Base-by-base conservation (phyloP, 1,140 invertebrate species). In the Drosophila pectinifera region DNA sequence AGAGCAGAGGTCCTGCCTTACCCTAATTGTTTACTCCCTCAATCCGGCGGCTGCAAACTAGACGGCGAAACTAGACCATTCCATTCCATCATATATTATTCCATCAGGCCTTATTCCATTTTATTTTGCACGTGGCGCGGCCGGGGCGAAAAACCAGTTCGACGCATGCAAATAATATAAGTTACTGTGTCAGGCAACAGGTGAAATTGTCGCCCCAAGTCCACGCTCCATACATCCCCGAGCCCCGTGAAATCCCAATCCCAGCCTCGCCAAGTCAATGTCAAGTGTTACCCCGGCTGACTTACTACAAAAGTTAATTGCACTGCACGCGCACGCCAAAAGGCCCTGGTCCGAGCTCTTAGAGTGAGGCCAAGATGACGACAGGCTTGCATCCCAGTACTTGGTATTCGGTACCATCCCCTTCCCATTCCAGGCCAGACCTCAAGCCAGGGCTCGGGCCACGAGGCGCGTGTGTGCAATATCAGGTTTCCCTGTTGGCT, bases 101-200 rank as follows among this genome's bases (percentile, higher is more conserved):
- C n/a, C n/a, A n/a, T n/a, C n/a, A n/a, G n/a, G 5, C 10, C 6
- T 34, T 41, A 13, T 7, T 65, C 13, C 26, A 16, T 18, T 31
- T 28, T 20, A 10, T 3, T 18, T 28, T 69, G 62, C 65, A 68
- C 62, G 65, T 55, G 62, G 65, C 65, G 10, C 6, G 13, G 22
- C 3, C 28, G n/a, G 36, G 24, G 20, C 1, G 8, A 6, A n/a
- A 65, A 72, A 72, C 68, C 68, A 34, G 68, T 72, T 72, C 26
- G 20, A 38, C 8, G 73, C 83, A 86, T 86, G 83, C 83, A 86
- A 86, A 86, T 90, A 86, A 89, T 89, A 89, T 91, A 90, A 91
- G 90, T 91, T 91, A 91, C 90, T 91, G 90, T 91, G 90, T 91
- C 90, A 91, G 62, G 61, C 55, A 89, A 89, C 84, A 91, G 90